Evolutionary conservation across 2,113 vertebrate species (phyloP).

Genomic region (Boulengeromyrus knoepffleri): DNA sequence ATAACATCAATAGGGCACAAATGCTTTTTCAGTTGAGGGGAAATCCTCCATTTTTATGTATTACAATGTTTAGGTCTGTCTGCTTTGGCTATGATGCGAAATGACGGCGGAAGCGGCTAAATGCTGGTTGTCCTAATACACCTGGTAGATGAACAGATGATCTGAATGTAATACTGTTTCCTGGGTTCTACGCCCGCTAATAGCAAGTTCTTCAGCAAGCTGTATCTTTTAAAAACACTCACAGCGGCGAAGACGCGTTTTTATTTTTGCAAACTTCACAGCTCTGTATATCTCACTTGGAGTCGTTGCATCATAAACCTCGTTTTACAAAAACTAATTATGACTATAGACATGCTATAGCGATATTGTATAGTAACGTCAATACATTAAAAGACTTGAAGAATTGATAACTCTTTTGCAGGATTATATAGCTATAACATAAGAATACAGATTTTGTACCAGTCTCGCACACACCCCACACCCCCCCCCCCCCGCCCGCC

Average conservation of each 20-base stretch:
- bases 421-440: neutral
- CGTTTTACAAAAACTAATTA: neutral
- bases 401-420: neutral
- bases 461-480: too few species aligned
- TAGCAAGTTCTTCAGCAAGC: neutral
- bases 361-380: neutral
- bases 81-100: neutral
- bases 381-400: neutral
- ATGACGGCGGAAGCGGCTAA: neutral
- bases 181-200: neutral
- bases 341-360: neutral
- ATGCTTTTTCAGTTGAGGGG: neutral
- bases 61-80: conserved; percentile 1
- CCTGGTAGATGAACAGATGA: neutral
- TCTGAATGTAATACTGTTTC: neutral
- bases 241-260: neutral
- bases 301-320: neutral
- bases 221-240: neutral
- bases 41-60: conserved; percentile 16
- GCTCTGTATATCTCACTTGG: neutral
- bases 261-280: neutral
- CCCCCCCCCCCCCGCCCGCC: too few species aligned
- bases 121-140: neutral
- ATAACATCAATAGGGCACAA: conserved; percentile 10
- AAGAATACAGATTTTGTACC: too few species aligned